Evolutionary conservation across 2,888 invertebrate genomes (phyloP).

Genomic region (Pedicia rivosa): DNA sequence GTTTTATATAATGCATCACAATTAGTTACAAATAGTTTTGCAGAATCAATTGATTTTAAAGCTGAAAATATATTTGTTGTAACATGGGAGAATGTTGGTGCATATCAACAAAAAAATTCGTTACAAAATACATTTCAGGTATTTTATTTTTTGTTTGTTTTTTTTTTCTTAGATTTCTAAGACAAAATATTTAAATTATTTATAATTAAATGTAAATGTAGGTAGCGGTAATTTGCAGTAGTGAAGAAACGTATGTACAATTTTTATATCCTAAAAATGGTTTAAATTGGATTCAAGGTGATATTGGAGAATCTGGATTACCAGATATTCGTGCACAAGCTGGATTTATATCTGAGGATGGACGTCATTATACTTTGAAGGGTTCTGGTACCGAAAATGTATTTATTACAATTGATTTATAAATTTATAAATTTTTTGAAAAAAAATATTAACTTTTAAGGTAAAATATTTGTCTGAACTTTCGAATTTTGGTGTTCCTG

Average conservation of each 20-base stretch:
- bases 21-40: constrained; percentile 57
- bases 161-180: too few relatives aligned
- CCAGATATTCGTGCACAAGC: constrained; percentile 88
- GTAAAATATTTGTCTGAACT: constrained; percentile 43
- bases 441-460: too few relatives aligned
- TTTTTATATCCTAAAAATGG: constrained; percentile 76
- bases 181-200: not conserved
- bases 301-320: constrained; percentile 52
- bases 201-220: constrained; percentile 6
- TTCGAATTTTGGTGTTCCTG: constrained; percentile 72
- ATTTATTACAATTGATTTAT: constrained; percentile 33
- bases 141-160: too few relatives aligned
- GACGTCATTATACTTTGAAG: constrained; percentile 53
- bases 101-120: constrained; percentile 41
- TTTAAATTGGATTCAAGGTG: constrained; percentile 83
- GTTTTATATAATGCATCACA: constrained; percentile 49
- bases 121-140: constrained; percentile 82
- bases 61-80: constrained; percentile 68
- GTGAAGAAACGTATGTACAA: constrained; percentile 59
- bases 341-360: constrained; percentile 77
- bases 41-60: constrained; percentile 51
- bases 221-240: constrained; percentile 23
- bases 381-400: constrained; percentile 86
- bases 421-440: constrained; percentile 1
- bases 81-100: constrained; percentile 83